phyloP scores from a whole-genome alignment of 2,797 vertebrate species.

The Margarornis squamiger region DNA sequence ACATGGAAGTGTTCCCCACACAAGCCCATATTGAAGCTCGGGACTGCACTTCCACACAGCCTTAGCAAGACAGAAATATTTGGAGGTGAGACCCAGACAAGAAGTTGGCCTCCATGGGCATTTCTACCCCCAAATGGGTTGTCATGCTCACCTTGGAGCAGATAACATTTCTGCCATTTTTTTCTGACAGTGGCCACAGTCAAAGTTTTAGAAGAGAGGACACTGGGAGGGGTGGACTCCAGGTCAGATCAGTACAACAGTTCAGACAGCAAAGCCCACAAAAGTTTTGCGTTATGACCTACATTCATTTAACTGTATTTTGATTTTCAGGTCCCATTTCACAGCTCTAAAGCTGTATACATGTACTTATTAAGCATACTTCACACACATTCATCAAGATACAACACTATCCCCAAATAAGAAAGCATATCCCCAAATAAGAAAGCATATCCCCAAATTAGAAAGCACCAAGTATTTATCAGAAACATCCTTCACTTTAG shows the following conservation, averaged over 20 bases:
- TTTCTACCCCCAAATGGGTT: background rate
- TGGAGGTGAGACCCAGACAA: background rate
- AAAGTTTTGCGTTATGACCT: background rate
- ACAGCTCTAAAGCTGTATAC: background rate
- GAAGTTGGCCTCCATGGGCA: background rate
- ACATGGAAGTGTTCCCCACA: background rate
- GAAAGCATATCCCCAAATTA: conserved; percentile 55
- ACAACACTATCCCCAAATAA: conserved; percentile 46
- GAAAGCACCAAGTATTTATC: conserved; percentile 35
- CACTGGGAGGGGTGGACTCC: background rate
- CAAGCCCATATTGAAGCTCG: background rate
- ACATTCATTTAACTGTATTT: background rate
- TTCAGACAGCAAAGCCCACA: conserved; percentile 7
- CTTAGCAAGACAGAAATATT: background rate
- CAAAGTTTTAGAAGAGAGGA: background rate
- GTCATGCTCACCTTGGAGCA: background rate
- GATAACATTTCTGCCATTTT: background rate
- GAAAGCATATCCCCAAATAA: conserved; percentile 51
- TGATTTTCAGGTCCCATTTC: background rate
- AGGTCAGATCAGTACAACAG: background rate
- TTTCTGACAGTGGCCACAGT: background rate
- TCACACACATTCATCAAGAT: conserved; percentile 30
- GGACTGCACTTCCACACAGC: background rate
- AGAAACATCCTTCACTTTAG: conserved; percentile 19
- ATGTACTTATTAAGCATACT: conserved; percentile 16